Evolutionary conservation across 2,797 vertebrate genomes (phyloP).

Genomic region (Trachurus trachurus): DNA sequence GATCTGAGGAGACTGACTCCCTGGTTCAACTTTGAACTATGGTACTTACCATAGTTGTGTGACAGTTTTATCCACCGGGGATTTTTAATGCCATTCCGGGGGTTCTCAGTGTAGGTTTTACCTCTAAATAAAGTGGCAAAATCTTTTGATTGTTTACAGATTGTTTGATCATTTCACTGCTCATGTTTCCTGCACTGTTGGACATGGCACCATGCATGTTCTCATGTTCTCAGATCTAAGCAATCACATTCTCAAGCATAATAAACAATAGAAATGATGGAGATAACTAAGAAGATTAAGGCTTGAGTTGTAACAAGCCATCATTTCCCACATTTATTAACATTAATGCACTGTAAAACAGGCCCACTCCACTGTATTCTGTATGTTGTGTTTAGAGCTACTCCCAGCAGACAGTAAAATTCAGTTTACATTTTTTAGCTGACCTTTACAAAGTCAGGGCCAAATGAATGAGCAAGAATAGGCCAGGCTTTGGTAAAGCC

Average conservation of each 20-base stretch:
- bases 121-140: background rate
- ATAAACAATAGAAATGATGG: background rate
- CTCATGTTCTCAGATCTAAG: background rate
- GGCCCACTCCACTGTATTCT: slow-evolving; percentile 5
- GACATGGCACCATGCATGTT: background rate
- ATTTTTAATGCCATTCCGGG: background rate
- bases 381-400: slow-evolving; percentile 30
- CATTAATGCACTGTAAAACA: slow-evolving; percentile 16
- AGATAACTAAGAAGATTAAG: slow-evolving; percentile 5
- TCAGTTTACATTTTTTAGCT: slow-evolving; percentile 55
- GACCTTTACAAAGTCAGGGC: slow-evolving; percentile 51
- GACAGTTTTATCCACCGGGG: background rate
- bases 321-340: background rate
- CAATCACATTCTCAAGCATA: background rate
- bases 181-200: background rate
- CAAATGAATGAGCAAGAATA: slow-evolving; percentile 59
- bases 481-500: slow-evolving; percentile 70
- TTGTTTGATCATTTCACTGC: background rate
- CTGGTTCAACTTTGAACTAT: background rate
- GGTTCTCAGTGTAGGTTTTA: slow-evolving; percentile 12
- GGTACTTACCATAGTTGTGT: background rate
- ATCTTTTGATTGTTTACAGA: background rate
- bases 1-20: background rate
- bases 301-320: background rate
- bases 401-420: slow-evolving; percentile 28